phyloP scores from a whole-genome alignment of 2,797 vertebrate species.

The Falco novaeseelandiae region DNA sequence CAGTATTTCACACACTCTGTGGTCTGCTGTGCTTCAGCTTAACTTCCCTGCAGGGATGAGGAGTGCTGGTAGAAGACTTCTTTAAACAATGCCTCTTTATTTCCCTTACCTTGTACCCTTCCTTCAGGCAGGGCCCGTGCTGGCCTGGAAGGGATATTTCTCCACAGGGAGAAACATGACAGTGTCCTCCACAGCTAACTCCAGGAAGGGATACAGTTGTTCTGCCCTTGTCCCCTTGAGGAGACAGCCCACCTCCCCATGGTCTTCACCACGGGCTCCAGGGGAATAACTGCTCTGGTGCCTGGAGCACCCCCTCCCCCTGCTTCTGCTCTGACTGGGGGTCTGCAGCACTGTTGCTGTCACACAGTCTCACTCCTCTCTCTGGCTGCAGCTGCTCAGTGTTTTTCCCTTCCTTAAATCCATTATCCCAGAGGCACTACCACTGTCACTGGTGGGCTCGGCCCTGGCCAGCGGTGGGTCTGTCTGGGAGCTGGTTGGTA shows the following conservation, averaged over 20 bases:
- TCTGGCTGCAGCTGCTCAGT: not conserved
- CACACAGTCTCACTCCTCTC: not conserved
- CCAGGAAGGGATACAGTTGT: no score
- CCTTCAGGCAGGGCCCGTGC: fast-evolving
- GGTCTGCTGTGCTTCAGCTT: not conserved
- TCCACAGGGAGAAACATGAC: no score
- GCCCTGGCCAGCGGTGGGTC: not conserved
- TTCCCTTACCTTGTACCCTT: no score
- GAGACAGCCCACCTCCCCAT: no score
- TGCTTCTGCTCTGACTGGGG: no score
- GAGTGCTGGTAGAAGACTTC: not conserved
- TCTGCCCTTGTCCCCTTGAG: no score
- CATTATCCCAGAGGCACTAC: not conserved
- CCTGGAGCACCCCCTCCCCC: no score
- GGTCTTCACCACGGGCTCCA: no score
- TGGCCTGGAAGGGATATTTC: not conserved
- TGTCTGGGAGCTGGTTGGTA: no score
- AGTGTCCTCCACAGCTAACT: no score
- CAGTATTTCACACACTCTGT: not conserved
- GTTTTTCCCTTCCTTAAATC: not conserved
- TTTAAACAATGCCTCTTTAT: not conserved
- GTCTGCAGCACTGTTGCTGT: no score
- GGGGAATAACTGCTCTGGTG: no score
- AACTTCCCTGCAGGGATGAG: not conserved
- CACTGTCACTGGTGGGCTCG: not conserved